Conservation (phyloP, 2,888 invertebrate genomes). For the Tetranychus piercei region DNA sequence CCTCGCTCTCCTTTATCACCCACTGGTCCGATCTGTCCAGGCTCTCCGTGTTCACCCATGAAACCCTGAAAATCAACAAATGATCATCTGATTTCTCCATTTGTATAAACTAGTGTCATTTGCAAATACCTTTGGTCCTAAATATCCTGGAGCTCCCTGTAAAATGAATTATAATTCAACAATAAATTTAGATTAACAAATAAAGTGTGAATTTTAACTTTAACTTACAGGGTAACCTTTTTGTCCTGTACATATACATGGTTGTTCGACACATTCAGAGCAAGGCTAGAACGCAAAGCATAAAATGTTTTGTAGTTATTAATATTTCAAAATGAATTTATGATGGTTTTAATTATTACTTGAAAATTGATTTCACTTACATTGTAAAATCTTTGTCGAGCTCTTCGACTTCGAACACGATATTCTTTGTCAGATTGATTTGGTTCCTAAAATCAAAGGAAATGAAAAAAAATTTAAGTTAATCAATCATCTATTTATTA, state of each 20-base stretch:
- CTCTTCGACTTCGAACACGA: background rate
- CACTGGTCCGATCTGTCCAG: background rate
- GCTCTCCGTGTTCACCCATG: conserved; percentile 17
- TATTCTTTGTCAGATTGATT: background rate
- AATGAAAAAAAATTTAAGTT: too few species aligned
- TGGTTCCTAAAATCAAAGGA: too few species aligned
- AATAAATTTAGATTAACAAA: background rate
- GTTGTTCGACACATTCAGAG: background rate
- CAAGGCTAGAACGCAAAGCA: background rate
- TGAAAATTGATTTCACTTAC: background rate
- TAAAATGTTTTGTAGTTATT: too few species aligned
- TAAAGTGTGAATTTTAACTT: background rate
- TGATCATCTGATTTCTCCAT: background rate
- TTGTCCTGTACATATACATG: background rate
- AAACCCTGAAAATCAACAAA: background rate
- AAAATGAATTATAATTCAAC: background rate
- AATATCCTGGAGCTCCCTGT: background rate
- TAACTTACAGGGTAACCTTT: background rate
- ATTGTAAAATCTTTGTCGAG: background rate
- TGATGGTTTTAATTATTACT: background rate
- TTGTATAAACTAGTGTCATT: background rate
- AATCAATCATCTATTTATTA: too few species aligned
- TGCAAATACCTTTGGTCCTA: background rate
- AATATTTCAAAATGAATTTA: background rate
- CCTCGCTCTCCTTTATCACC: conserved; percentile 9